These are phyloP conservation scores for Synergus itoensis DNA, from an alignment of 2,888 invertebrate species.

Conservation along the genomic window DNA sequence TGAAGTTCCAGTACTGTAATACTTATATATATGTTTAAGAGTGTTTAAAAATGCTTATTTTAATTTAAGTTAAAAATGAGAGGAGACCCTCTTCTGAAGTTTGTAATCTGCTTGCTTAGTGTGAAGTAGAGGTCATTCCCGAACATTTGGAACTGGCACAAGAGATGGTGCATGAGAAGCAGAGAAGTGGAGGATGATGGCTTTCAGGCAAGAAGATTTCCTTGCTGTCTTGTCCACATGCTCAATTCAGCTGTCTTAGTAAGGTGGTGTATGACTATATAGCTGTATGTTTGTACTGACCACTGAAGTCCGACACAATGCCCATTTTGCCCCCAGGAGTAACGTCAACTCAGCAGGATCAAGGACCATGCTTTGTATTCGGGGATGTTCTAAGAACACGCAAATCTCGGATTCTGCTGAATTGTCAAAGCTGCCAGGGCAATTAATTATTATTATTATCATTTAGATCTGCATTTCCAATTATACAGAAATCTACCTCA, in stretches of 20 bases:
- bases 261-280: conserved; percentile 59
- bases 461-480: neutral
- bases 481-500: neutral
- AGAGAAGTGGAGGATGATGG: conserved; percentile 60
- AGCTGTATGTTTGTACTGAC: conserved; percentile 54
- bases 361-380: conserved; percentile 63
- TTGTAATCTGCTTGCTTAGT: neutral
- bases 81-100: neutral
- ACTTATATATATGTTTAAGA: too few species aligned
- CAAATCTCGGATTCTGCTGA: conserved; percentile 52
- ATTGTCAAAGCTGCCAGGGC: neutral
- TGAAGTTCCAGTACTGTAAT: too few species aligned
- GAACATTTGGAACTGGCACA: conserved; percentile 63
- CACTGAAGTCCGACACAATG: conserved; percentile 68
- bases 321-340: conserved; percentile 65
- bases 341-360: conserved; percentile 65
- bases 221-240: conserved; percentile 69
- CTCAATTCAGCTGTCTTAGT: conserved; percentile 62
- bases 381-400: conserved; percentile 63
- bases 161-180: conserved; percentile 55
- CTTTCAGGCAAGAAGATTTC: conserved; percentile 67
- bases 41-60: too few species aligned
- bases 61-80: too few species aligned
- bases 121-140: conserved; percentile 56
- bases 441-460: neutral